Percentiles rank a stretch among this genome's conserved stretches.
phyloP scores from a whole-genome alignment of 2,888 invertebrate genomes.

The Melanotus villosus region DNA sequence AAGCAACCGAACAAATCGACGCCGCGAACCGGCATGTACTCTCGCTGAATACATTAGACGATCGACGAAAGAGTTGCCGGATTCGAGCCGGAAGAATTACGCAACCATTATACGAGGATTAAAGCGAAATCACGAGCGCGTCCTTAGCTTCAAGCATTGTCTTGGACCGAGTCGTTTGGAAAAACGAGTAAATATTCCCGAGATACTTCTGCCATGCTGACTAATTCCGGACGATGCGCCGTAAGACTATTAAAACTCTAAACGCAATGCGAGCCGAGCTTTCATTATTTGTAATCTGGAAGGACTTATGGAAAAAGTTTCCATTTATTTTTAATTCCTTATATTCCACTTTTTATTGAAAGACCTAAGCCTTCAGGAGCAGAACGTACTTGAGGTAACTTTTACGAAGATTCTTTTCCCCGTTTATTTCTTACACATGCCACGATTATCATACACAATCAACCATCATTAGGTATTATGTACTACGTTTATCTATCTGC shows the following conservation, averaged over 20 bases:
- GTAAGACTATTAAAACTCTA: conserved; percentile 70
- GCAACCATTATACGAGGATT: conserved; percentile 71
- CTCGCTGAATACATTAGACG: conserved; percentile 67
- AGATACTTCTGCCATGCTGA: conserved; percentile 62
- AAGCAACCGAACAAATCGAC: conserved; percentile 68
- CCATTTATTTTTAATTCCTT: conserved; percentile 70
- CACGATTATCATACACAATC: conserved; percentile 10
- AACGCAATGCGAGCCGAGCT: conserved; percentile 67
- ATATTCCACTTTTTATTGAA: conserved; percentile 69
- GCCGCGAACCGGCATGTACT: conserved; percentile 52
- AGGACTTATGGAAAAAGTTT: conserved; percentile 69
- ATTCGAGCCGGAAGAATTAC: conserved; percentile 68
- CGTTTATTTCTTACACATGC: conserved; percentile 15
- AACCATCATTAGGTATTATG: background rate
- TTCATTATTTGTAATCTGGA: conserved; percentile 69
- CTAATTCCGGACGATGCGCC: conserved; percentile 67
- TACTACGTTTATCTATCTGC: background rate
- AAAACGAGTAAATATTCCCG: conserved; percentile 69
- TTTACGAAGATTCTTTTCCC: conserved; percentile 34
- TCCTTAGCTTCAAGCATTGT: conserved; percentile 63
- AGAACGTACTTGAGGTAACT: conserved; percentile 45
- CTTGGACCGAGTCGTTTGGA: conserved; percentile 69
- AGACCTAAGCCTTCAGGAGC: conserved; percentile 54
- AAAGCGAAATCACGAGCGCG: conserved; percentile 68
- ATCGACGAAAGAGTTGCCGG: conserved; percentile 67